Conservation (phyloP, 2,113 vertebrate species). For the Halcyon malimbica region DNA sequence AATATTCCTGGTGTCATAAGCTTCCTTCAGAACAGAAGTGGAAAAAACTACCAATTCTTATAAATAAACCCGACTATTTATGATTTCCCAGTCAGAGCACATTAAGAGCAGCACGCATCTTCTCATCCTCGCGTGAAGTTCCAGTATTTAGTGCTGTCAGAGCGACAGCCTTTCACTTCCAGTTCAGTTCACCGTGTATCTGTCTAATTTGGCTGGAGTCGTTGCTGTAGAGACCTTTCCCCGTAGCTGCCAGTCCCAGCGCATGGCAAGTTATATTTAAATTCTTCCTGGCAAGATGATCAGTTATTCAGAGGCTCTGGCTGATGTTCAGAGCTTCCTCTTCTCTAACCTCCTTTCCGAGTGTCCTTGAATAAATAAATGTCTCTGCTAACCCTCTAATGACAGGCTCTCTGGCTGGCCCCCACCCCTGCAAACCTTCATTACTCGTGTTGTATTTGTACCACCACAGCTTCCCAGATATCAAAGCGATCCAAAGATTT, state of each 20-base stretch:
- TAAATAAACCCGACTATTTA: background rate
- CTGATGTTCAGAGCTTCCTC: background rate
- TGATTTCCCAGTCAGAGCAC: background rate
- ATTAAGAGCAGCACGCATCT: background rate
- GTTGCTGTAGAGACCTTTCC: background rate
- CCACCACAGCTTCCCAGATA: background rate
- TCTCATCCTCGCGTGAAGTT: background rate
- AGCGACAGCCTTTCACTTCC: background rate
- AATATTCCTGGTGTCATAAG: background rate
- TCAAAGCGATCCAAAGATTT: no score
- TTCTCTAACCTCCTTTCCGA: background rate
- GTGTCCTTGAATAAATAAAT: background rate
- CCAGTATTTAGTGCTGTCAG: background rate
- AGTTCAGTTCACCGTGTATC: background rate
- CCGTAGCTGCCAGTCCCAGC: background rate
- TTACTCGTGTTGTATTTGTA: background rate
- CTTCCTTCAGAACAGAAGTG: background rate
- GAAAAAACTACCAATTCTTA: background rate
- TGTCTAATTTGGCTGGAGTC: background rate
- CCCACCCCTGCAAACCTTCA: background rate
- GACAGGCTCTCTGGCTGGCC: background rate
- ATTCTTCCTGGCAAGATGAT: constrained; percentile 2
- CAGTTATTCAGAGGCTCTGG: background rate
- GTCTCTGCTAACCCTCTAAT: background rate
- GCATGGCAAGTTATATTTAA: constrained; percentile 7